Evolutionary conservation across 2,888 invertebrate species (phyloP).

Genomic region (Nemapogon koenigi): DNA sequence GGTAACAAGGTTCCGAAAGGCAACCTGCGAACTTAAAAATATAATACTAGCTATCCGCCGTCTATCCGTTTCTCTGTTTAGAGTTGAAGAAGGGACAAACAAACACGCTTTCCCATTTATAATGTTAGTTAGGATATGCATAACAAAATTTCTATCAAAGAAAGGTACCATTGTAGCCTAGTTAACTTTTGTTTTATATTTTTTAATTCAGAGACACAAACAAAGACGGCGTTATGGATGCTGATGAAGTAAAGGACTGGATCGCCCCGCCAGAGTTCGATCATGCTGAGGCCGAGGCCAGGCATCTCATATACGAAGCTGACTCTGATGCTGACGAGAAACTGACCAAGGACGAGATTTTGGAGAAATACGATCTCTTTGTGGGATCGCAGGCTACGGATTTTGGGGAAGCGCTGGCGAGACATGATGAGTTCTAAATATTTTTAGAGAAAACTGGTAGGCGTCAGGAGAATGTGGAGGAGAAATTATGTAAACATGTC

Average conservation of each 20-base stretch:
- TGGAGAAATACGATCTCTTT: conserved; percentile 95
- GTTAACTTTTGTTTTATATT: too few species aligned
- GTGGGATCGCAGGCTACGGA: conserved; percentile 99
- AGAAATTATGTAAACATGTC: too few species aligned
- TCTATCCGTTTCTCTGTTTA: too few species aligned
- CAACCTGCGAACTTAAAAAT: too few species aligned
- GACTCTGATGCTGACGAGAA: conserved; percentile 91
- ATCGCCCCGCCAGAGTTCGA: conserved; percentile 96
- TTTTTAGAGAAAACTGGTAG: too few species aligned
- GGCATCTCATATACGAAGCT: conserved; percentile 93
- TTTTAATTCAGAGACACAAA: conserved; percentile 84
- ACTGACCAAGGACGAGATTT: conserved; percentile 86
- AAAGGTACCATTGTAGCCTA: too few species aligned
- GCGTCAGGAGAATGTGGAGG: background rate
- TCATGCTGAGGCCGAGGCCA: conserved; percentile 95
- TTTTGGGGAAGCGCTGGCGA: conserved; percentile 93
- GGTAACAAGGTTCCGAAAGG: too few species aligned
- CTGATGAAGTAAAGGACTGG: conserved; percentile 90
- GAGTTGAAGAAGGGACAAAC: too few species aligned
- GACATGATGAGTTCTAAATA: conserved; percentile 97
- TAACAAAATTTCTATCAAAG: too few species aligned
- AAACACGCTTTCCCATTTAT: too few species aligned
- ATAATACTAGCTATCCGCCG: too few species aligned
- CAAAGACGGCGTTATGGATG: conserved; percentile 90
- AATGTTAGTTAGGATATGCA: too few species aligned